Conservation (phyloP, 2,113 vertebrate genomes). For the Plestiodon gilberti region DNA sequence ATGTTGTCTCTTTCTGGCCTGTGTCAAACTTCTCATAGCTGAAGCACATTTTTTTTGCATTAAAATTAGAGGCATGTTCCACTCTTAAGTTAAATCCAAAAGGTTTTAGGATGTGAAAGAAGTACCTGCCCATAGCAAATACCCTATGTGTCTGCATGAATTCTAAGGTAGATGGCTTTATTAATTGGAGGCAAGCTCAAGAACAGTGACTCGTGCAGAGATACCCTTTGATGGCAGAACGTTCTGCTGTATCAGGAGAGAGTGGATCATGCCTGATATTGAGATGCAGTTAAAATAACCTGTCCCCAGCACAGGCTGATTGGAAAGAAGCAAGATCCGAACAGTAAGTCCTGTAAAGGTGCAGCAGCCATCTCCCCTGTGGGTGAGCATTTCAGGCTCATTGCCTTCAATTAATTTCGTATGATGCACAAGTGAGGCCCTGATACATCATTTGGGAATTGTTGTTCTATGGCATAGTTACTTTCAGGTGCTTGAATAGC, state of each 20-base stretch:
- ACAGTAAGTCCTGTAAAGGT: background rate
- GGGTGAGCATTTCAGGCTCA: background rate
- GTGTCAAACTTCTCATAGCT: background rate
- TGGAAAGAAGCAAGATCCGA: background rate
- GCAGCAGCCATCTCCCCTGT: background rate
- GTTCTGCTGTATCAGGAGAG: background rate
- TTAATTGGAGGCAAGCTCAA: background rate
- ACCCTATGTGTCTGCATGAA: background rate
- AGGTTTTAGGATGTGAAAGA: background rate
- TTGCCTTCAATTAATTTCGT: background rate
- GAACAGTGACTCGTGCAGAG: background rate
- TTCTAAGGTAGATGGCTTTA: background rate
- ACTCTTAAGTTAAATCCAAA: background rate
- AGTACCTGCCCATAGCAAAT: background rate
- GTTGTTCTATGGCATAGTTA: background rate
- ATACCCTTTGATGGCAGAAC: background rate
- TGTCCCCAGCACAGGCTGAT: background rate
- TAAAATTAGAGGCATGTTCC: background rate
- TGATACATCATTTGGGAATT: background rate
- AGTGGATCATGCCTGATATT: background rate
- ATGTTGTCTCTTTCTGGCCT: background rate
- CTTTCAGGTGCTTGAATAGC: background rate
- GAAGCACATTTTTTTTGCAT: background rate
- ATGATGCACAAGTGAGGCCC: background rate
- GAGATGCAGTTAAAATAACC: background rate